Conservation (phyloP, 2,797 vertebrate species). For the Myripristis jacobus region DNA sequence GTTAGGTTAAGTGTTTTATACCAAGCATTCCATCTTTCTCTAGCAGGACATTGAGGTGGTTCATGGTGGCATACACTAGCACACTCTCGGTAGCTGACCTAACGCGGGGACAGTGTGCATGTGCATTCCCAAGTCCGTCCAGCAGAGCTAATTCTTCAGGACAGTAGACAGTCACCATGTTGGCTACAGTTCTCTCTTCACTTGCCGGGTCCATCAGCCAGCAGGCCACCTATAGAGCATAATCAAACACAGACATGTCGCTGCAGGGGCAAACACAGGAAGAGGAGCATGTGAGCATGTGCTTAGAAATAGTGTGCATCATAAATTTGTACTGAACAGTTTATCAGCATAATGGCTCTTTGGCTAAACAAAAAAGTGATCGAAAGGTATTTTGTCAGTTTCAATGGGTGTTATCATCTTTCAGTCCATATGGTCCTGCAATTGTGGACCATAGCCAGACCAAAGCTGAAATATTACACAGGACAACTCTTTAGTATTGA, state of each 20-base stretch:
- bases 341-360: not conserved
- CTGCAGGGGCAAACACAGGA: not conserved
- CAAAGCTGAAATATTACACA: too few species aligned
- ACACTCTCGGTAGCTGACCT: slow-evolving; percentile 90
- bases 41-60: slow-evolving; percentile 83
- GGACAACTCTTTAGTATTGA: too few species aligned
- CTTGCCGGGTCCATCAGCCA: slow-evolving; percentile 93
- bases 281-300: not conserved
- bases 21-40: slow-evolving; percentile 89
- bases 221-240: slow-evolving; percentile 88
- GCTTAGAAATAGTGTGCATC: not conserved
- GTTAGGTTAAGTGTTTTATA: slow-evolving; percentile 55
- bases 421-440: too few species aligned
- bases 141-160: slow-evolving; percentile 89
- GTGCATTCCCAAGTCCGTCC: slow-evolving; percentile 84
- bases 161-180: slow-evolving; percentile 91
- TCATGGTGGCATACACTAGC: slow-evolving; percentile 86
- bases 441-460: too few species aligned
- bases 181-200: slow-evolving; percentile 91
- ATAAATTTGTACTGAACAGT: not conserved
- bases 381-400: too few species aligned
- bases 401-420: too few species aligned
- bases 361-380: not conserved
- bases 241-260: slow-evolving; percentile 13
- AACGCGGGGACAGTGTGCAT: slow-evolving; percentile 86